phyloP scores from a whole-genome alignment of 2,888 invertebrate species.

The Atethmia centrago region DNA sequence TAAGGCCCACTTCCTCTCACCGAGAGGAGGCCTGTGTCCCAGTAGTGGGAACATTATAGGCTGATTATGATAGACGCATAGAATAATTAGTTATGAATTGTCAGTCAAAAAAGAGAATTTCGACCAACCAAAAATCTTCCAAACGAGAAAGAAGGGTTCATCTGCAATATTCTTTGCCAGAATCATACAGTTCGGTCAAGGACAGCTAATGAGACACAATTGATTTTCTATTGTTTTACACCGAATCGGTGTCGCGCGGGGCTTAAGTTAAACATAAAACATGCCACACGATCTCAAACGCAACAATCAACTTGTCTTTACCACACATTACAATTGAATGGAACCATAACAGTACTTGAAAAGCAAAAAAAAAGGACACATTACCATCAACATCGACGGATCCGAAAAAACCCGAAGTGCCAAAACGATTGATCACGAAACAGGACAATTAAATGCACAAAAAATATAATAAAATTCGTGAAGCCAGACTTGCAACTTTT shows the following conservation, averaged over 20 bases:
- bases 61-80: no score
- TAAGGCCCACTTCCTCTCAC: no score
- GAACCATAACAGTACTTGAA: slow-evolving; percentile 57
- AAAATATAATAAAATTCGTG: slow-evolving; percentile 58
- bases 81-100: no score
- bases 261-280: slow-evolving; percentile 24
- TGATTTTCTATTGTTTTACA: no score
- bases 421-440: slow-evolving; percentile 55
- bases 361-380: slow-evolving; percentile 22
- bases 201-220: no score
- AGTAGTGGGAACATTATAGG: no score
- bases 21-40: no score
- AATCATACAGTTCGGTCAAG: no score
- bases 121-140: background rate
- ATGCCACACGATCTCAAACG: slow-evolving; percentile 9
- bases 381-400: slow-evolving; percentile 53
- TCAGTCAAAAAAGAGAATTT: background rate
- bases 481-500: slow-evolving; percentile 41
- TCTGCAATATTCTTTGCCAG: background rate
- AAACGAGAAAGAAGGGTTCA: background rate
- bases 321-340: slow-evolving; percentile 57
- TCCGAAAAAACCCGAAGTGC: slow-evolving; percentile 53
- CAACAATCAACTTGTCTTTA: slow-evolving; percentile 16
- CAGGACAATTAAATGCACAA: slow-evolving; percentile 60
- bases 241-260: no score